A percentile compares a stretch with the other conserved stretches of the same genome.
These are phyloP conservation scores for Allacma fusca DNA, from an alignment of 2,888 invertebrate species.

Conservation along the genomic window DNA sequence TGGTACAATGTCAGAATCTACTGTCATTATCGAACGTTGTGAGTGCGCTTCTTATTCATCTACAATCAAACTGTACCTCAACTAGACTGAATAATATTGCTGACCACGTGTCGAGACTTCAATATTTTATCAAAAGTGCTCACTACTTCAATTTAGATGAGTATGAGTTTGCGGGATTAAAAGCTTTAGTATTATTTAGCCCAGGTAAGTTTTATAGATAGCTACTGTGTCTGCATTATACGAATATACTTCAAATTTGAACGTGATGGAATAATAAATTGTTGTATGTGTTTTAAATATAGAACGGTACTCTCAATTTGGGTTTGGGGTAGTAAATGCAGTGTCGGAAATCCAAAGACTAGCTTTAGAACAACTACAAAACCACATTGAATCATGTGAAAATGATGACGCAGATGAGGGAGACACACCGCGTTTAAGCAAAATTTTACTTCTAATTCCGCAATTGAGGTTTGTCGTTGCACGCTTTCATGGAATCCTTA, in stretches of 20 bases:
- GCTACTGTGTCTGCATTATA: neutral
- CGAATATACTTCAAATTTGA: neutral
- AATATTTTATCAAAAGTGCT: constrained; percentile 53
- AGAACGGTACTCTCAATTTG: constrained; percentile 55
- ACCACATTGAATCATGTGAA: constrained; percentile 51
- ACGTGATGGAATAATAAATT: neutral
- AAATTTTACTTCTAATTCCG: constrained; percentile 55
- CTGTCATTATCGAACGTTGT: constrained; percentile 56
- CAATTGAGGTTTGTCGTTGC: constrained; percentile 53
- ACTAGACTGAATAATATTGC: constrained; percentile 51
- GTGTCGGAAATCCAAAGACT: constrained; percentile 53
- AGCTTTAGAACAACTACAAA: constrained; percentile 52
- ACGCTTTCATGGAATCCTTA: neutral
- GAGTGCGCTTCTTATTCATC: constrained; percentile 53
- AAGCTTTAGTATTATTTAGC: constrained; percentile 83
- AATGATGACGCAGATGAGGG: constrained; percentile 48
- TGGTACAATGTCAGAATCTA: constrained; percentile 58
- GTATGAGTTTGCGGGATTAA: constrained; percentile 86
- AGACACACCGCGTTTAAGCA: constrained; percentile 44
- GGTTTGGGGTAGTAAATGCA: constrained; percentile 50
- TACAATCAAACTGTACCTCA: constrained; percentile 55
- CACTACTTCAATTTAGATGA: constrained; percentile 70
- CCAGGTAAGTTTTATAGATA: constrained; percentile 69
- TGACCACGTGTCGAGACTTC: constrained; percentile 54
- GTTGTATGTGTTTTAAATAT: neutral